These are phyloP conservation scores for Prunella strophiata DNA, from an alignment of 2,797 vertebrate genomes.

Conservation along the genomic window DNA sequence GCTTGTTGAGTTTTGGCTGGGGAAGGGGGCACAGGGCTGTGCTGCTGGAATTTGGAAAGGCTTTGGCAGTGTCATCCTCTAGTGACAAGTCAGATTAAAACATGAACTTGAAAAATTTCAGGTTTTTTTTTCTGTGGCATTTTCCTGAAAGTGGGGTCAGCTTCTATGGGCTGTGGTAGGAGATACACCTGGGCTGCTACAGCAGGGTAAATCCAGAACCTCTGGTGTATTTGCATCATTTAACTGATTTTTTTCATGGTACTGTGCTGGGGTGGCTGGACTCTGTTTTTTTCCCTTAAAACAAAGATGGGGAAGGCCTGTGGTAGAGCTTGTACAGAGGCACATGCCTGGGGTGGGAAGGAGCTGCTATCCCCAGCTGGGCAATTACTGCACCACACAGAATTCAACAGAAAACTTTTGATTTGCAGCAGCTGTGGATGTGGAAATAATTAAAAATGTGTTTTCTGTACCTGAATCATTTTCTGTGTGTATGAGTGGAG, in stretches of 20 bases:
- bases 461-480: not conserved
- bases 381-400: not conserved
- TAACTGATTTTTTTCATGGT: rapidly evolving
- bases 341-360: not conserved
- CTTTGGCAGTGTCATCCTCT: not conserved
- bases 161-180: rapidly evolving
- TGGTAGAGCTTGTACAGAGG: not conserved
- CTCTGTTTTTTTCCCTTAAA: not conserved
- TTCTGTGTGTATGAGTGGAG: not conserved
- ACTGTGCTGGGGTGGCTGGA: not conserved
- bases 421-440: not conserved
- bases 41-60: not conserved
- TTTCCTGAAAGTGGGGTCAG: not conserved
- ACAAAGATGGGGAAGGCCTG: not conserved
- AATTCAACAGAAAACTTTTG: not conserved
- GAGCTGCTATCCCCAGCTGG: not conserved
- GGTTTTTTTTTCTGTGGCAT: not conserved
- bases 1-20: not conserved
- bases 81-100: no score
- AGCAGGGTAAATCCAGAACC: not conserved
- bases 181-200: not conserved
- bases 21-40: not conserved
- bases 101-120: rapidly evolving
- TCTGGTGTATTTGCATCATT: not conserved
- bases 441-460: not conserved